These are phyloP conservation scores for Euclidia mi DNA, from an alignment of 2,888 invertebrate genomes.

Conservation along the genomic window DNA sequence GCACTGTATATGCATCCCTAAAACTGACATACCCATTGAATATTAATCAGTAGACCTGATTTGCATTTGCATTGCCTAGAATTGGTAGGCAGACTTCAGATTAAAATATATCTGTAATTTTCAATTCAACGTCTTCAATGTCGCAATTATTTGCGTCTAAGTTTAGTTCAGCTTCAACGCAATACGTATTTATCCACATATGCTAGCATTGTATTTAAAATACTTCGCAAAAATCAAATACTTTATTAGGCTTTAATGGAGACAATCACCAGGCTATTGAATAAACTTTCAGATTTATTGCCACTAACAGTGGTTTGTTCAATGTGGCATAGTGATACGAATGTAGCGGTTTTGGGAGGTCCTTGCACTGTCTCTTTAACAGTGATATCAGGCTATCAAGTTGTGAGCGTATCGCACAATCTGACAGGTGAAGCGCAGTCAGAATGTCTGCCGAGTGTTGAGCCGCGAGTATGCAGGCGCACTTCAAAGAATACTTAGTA, in stretches of 20 bases:
- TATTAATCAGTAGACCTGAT: slow-evolving; percentile 20
- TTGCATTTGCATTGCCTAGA: slow-evolving; percentile 21
- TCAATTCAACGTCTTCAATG: slow-evolving; percentile 15
- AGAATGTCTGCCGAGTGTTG: slow-evolving; percentile 68
- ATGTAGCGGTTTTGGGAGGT: slow-evolving; percentile 63
- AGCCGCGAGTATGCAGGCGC: slow-evolving; percentile 35
- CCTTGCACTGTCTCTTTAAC: slow-evolving; percentile 60
- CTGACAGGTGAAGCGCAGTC: slow-evolving; percentile 63
- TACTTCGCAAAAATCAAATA: no score
- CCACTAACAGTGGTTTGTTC: slow-evolving; percentile 12
- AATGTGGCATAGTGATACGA: slow-evolving; percentile 28
- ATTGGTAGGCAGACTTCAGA: slow-evolving; percentile 14
- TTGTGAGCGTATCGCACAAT: slow-evolving; percentile 55
- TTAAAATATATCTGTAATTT: slow-evolving; percentile 24
- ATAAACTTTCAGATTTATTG: background rate
- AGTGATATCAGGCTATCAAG: slow-evolving; percentile 56
- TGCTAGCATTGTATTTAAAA: no score
- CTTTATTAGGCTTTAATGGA: no score
- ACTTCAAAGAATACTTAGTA: slow-evolving; percentile 64
- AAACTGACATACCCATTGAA: slow-evolving; percentile 20
- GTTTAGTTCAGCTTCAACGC: no score
- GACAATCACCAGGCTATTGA: no score
- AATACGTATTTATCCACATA: no score
- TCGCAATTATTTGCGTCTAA: slow-evolving; percentile 2
- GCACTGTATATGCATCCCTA: slow-evolving; percentile 14